Conservation (phyloP, 2,888 invertebrate genomes). For the Aphodius granarius region DNA sequence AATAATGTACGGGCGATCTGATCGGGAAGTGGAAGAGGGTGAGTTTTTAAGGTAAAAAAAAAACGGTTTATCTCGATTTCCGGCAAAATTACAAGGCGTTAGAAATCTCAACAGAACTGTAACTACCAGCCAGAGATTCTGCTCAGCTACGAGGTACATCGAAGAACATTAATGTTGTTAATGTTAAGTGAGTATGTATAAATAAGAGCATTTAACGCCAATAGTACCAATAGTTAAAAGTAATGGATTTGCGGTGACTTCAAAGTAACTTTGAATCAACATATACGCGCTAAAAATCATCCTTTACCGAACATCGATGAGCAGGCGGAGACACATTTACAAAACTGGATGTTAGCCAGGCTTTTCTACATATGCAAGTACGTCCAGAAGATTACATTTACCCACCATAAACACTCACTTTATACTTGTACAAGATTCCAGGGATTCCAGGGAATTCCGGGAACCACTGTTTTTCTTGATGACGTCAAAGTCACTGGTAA, state of each 20-base stretch:
- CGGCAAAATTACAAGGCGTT: too few species aligned
- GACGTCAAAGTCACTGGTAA: constrained; percentile 35
- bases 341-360: constrained; percentile 37
- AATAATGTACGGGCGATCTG: too few species aligned
- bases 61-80: too few species aligned
- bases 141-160: neutral
- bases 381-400: constrained; percentile 38
- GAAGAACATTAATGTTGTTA: too few species aligned
- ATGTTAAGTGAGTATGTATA: neutral
- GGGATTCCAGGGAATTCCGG: constrained; percentile 36
- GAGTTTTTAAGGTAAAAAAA: too few species aligned
- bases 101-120: constrained; percentile 21
- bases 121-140: neutral
- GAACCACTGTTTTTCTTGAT: constrained; percentile 36
- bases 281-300: neutral
- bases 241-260: neutral
- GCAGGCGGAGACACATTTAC: constrained; percentile 33
- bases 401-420: constrained; percentile 44
- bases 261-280: neutral
- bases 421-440: constrained; percentile 40
- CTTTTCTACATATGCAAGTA: constrained; percentile 44
- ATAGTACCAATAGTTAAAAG: neutral
- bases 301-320: constrained; percentile 14
- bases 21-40: too few species aligned
- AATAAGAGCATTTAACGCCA: neutral